Percentiles rank a stretch among this genome's conserved stretches.
phyloP scores from a whole-genome alignment of 2,888 invertebrate genomes.

The Hofmannophila pseudospretella region DNA sequence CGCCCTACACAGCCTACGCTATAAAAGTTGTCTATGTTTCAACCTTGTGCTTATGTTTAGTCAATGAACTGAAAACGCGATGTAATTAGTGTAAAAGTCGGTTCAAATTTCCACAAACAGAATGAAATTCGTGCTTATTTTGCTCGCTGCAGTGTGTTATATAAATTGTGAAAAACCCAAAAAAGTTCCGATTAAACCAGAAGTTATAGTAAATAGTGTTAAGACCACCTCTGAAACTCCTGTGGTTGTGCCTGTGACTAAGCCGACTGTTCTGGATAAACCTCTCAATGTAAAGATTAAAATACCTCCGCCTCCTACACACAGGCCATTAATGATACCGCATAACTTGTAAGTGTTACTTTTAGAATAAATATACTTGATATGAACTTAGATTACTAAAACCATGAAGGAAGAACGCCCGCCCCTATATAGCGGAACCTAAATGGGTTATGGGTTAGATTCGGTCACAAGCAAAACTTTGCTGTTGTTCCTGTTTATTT shows the following conservation, averaged over 20 bases:
- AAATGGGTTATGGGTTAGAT: too few species aligned
- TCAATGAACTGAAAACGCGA: too few species aligned
- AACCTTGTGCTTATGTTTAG: too few species aligned
- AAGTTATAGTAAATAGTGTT: not conserved
- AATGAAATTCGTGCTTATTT: not conserved
- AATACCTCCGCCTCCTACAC: conserved; percentile 16
- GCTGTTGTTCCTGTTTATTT: too few species aligned
- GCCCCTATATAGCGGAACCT: too few species aligned
- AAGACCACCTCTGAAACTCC: not conserved
- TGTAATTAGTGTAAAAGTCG: too few species aligned
- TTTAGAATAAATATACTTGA: too few species aligned
- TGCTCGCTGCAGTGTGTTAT: not conserved
- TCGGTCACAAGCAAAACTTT: too few species aligned
- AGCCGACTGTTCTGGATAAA: conserved; percentile 1
- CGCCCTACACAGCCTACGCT: conserved; percentile 22
- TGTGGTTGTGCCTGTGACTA: not conserved
- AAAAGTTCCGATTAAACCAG: not conserved
- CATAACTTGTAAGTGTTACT: conserved; percentile 41
- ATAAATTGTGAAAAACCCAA: not conserved
- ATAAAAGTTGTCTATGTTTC: too few species aligned
- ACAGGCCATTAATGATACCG: conserved; percentile 39
- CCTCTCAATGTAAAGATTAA: conserved; percentile 12
- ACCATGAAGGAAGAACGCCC: too few species aligned
- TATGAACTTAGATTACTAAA: too few species aligned
- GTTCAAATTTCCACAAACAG: too few species aligned